Evolutionary conservation across 2,797 vertebrate genomes (phyloP).

Genomic region (Gouania willdenowi): DNA sequence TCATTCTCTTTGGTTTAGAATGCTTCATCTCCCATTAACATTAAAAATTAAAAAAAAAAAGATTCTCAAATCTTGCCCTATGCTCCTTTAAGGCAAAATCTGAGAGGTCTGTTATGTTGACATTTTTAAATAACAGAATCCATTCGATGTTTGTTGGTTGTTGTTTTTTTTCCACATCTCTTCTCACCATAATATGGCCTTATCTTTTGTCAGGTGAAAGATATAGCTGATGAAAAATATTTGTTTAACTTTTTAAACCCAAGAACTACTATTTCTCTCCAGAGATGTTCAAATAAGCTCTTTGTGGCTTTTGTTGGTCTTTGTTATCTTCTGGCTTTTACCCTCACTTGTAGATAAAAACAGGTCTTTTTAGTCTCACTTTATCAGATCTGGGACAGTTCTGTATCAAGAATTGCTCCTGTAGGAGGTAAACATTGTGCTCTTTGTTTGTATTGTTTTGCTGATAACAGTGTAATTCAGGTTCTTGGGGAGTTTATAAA

Average conservation of each 20-base stretch:
- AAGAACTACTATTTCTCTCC: background rate
- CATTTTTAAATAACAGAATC: too few species aligned
- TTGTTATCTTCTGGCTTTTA: background rate
- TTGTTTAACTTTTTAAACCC: too few species aligned
- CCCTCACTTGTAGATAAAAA: background rate
- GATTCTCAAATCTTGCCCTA: too few species aligned
- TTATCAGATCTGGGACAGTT: constrained; percentile 2
- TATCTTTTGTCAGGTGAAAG: background rate
- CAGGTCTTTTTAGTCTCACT: background rate
- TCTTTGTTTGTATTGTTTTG: background rate
- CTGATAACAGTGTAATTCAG: constrained; percentile 5
- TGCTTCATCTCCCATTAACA: too few species aligned
- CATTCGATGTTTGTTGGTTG: too few species aligned
- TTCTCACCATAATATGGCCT: background rate
- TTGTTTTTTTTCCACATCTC: background rate
- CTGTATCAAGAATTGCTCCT: background rate
- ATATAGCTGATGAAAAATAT: too few species aligned
- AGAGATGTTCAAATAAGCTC: background rate
- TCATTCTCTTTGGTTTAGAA: too few species aligned
- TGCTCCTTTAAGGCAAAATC: too few species aligned
- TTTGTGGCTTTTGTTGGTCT: background rate
- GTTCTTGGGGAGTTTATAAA: constrained; percentile 9
- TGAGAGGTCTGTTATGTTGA: too few species aligned
- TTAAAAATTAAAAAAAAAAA: too few species aligned
- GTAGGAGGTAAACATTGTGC: background rate